A percentile compares a stretch with the other conserved stretches of the same genome.
phyloP scores from a whole-genome alignment of 2,888 invertebrate genomes.

The Epirrita christyi region DNA sequence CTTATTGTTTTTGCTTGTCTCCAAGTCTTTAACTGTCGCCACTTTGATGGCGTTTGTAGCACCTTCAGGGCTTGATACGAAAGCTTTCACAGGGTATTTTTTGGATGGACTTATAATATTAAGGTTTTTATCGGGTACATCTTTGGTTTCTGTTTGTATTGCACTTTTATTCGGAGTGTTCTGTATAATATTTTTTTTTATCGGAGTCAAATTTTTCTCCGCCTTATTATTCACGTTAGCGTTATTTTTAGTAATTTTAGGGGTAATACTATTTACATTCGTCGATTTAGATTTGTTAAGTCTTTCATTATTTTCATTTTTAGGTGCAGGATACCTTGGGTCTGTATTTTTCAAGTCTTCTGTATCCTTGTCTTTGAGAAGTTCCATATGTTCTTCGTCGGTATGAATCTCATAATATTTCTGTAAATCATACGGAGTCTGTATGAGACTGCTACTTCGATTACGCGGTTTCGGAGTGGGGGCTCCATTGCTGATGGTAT shows the following conservation, averaged over 20 bases:
- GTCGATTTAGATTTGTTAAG: slow-evolving; percentile 44
- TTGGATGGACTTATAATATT: slow-evolving; percentile 79
- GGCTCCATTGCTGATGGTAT: slow-evolving; percentile 46
- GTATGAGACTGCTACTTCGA: slow-evolving; percentile 79
- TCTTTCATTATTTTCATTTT: slow-evolving; percentile 62
- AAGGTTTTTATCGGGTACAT: slow-evolving; percentile 70
- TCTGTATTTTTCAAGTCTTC: slow-evolving; percentile 55
- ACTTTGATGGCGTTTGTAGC: slow-evolving; percentile 73
- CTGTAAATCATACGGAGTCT: slow-evolving; percentile 80
- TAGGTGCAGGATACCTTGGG: slow-evolving; percentile 62
- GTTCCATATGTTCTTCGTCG: slow-evolving; percentile 76
- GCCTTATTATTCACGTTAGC: slow-evolving; percentile 35
- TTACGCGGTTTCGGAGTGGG: slow-evolving; percentile 75
- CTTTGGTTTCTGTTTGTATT: slow-evolving; percentile 80
- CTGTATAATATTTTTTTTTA: slow-evolving; percentile 61
- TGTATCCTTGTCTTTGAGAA: slow-evolving; percentile 67
- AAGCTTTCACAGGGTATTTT: slow-evolving; percentile 75
- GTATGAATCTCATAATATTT: slow-evolving; percentile 78
- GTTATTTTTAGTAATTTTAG: slow-evolving; percentile 27
- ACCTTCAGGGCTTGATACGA: slow-evolving; percentile 70
- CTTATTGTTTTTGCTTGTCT: slow-evolving; percentile 69
- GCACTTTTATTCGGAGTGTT: slow-evolving; percentile 69
- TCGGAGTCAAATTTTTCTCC: slow-evolving; percentile 53
- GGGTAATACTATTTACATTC: slow-evolving; percentile 29
- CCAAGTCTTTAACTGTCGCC: slow-evolving; percentile 78